Percentiles rank a stretch among this genome's conserved stretches.
Conservation (phyloP, 2,113 vertebrate species). For the Ammodytes marinus region DNA sequence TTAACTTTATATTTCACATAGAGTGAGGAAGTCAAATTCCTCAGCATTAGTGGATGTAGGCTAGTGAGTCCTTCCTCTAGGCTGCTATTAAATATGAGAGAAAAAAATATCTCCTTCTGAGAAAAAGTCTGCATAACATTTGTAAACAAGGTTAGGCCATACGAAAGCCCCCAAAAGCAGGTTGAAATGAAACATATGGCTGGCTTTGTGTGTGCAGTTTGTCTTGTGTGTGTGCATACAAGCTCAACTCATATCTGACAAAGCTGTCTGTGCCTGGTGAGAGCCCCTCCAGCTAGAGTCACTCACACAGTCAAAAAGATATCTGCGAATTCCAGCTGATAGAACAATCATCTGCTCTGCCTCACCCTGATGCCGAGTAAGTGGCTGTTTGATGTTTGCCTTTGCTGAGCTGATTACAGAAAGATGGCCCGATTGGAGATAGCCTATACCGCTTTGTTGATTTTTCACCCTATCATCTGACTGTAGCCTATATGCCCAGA, state of each 20-base stretch:
- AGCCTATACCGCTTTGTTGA: constrained; percentile 70
- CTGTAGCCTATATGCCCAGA: constrained; percentile 30
- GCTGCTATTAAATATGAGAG: background rate
- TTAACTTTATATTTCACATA: background rate
- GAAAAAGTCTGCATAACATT: background rate
- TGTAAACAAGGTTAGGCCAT: background rate
- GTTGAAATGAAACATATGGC: background rate
- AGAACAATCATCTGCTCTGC: constrained; percentile 79
- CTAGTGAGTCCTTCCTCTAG: too few species aligned
- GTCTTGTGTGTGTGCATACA: background rate
- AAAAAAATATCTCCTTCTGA: background rate
- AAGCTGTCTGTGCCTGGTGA: constrained; percentile 53
- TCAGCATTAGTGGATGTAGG: too few species aligned
- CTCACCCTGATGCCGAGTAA: constrained; percentile 72
- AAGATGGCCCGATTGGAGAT: constrained; percentile 65
- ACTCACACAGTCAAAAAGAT: constrained; percentile 57
- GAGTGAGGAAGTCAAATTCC: background rate
- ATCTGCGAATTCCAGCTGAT: constrained; percentile 82
- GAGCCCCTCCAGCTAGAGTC: constrained; percentile 52
- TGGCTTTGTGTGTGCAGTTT: constrained; percentile 21
- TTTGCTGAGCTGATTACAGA: constrained; percentile 79
- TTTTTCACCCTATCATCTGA: constrained; percentile 58
- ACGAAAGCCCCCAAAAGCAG: background rate
- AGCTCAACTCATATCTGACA: constrained; percentile 38
- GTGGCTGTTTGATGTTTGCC: constrained; percentile 76